These are phyloP conservation scores for Priocnemis perturbator DNA, from an alignment of 2,888 invertebrate species.

Conservation along the genomic window DNA sequence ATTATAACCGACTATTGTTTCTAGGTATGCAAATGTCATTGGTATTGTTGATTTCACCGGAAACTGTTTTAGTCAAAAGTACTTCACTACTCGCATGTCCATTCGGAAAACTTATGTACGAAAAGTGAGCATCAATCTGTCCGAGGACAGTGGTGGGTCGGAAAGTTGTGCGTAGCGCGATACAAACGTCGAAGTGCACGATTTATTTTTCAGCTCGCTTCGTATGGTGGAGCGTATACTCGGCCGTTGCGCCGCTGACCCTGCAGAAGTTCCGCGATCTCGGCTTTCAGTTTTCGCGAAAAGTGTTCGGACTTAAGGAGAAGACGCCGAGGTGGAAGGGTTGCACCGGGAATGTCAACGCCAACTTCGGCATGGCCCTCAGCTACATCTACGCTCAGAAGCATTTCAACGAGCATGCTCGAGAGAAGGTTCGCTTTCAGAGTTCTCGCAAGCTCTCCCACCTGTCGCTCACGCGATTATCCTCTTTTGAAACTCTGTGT, in stretches of 20 bases:
- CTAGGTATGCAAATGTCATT: no score
- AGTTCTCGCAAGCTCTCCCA: not conserved
- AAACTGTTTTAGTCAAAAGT: no score
- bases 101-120: no score
- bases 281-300: conserved; percentile 81
- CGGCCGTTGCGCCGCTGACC: conserved; percentile 81
- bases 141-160: not conserved
- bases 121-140: no score
- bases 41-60: no score
- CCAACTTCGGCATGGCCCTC: conserved; percentile 82
- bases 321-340: conserved; percentile 82
- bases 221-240: conserved; percentile 84
- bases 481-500: not conserved
- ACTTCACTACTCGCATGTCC: no score
- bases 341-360: conserved; percentile 80
- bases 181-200: not conserved
- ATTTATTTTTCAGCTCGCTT: conserved; percentile 79
- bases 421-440: conserved; percentile 77
- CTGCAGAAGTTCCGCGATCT: conserved; percentile 78
- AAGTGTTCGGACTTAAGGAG: conserved; percentile 81
- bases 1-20: no score
- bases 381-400: conserved; percentile 81
- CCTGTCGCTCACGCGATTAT: not conserved
- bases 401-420: conserved; percentile 79
- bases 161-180: not conserved